Evolutionary conservation across 2,888 invertebrate species (phyloP), one percentile per base, ranked within the genome.

Genomic region (Pseudoips prasinana): DNA sequence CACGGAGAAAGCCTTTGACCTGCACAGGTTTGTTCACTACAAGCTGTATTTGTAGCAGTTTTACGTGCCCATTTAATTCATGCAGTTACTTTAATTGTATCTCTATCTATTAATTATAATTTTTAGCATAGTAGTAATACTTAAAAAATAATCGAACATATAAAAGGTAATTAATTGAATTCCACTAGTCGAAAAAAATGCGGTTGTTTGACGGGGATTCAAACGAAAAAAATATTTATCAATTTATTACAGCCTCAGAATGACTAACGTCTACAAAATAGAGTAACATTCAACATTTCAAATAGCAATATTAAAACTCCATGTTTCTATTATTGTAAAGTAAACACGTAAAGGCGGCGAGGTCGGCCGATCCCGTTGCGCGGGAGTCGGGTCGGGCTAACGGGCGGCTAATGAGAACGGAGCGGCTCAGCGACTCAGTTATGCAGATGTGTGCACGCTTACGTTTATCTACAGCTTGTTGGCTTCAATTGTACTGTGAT

Each of bases 1-100:
- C 76, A 79, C 67, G 66, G 76, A 74, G 80, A 84, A 83, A 84
- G 82, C 82, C 80, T 84, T 81, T 81, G 84, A 84, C 84, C 84
- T 76, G 65, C 57, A 65, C 46, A 71, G 75, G 74, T 77, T 69
- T 65, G 69, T 66, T 73, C 73, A 64, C 64, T 63, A 58, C 39
- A 57, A 60, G 52, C 50, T 56, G 56, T 65, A 74, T 73, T 74
- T 67, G 71, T 69, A 52, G 65, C 63, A 67, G 55, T 72, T 73
- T 67, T 64, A 64, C 67, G 66, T 66, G 66, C 55, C 54, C 43
- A 37, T 39, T 14, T 5, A 3, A 14, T 46, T 22, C 40, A 55
- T 50, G 31, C 35, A 23, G 44, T 42, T 53, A 42, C 47, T 51
- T 62, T 46, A 48, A 51, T 54, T 53, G 27, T 25, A n/a, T 22